phyloP scores from a whole-genome alignment of 2,797 vertebrate species.

The Sebastiscus tertius region DNA sequence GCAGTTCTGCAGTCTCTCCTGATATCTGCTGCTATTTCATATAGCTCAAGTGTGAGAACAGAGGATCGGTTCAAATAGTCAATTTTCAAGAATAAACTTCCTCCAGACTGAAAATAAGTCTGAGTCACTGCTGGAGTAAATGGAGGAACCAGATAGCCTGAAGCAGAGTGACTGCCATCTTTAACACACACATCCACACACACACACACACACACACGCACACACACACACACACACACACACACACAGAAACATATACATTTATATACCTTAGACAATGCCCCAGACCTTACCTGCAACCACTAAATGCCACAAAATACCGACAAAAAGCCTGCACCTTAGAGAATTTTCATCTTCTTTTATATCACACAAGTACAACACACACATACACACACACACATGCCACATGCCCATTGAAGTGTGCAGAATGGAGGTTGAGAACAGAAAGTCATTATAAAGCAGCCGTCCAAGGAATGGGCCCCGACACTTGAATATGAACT shows the following conservation, averaged over 20 bases:
- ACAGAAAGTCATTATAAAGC: slow-evolving; percentile 71
- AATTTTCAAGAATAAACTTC: slow-evolving; percentile 22
- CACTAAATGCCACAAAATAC: slow-evolving; percentile 45
- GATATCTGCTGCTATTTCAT: background rate
- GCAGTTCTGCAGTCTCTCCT: background rate
- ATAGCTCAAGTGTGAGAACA: background rate
- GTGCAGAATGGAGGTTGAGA: slow-evolving; percentile 59
- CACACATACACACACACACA: background rate
- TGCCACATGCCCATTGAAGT: slow-evolving; percentile 51
- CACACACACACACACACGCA: background rate
- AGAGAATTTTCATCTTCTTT: slow-evolving; percentile 41
- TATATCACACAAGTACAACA: slow-evolving; percentile 14
- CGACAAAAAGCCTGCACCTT: slow-evolving; percentile 28
- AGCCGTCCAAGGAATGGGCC: slow-evolving; percentile 36
- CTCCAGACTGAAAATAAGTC: background rate
- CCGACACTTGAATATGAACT: slow-evolving; percentile 68
- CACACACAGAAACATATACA: background rate
- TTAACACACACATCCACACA: background rate
- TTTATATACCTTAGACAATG: background rate
- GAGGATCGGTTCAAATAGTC: background rate
- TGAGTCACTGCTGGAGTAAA: slow-evolving; percentile 19
- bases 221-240: background rate
- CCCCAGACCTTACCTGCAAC: slow-evolving; percentile 15
- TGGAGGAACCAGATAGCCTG: background rate
- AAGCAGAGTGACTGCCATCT: background rate